Base-by-base conservation (phyloP, 2,113 vertebrate genomes). In the Scalopus aquaticus region DNA sequence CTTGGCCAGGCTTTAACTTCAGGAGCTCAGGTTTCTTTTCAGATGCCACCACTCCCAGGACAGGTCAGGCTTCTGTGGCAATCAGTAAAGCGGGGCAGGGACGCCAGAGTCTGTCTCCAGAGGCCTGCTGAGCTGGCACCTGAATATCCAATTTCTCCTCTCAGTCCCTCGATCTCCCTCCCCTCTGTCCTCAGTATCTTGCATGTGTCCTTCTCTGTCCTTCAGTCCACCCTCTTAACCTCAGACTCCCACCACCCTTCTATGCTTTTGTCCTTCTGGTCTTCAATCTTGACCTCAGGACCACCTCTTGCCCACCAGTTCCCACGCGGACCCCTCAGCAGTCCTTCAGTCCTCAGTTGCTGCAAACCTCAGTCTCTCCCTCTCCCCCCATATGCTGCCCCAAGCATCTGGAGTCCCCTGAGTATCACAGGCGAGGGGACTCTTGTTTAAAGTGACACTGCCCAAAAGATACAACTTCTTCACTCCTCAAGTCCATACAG, bases 21-120 rank as follows among this genome's bases (percentile, higher is more conserved):
- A 64, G 16, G n/a, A 56, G 91, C 70, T 82, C 42, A 0, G 83
- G 35, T 88, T 94, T 91, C 96, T 49, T 56, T 51, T 3, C 49
- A 37, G 67, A 80, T 0, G 37, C 78, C 16, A 56, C 22, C 9
- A 44, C 28, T 80, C 49, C 5, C 7, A 9, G 39, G 37, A 39
- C 70, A 32, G 80, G 93, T 78, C 94, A 93, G 11, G 97, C 97
- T 69, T 97, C 95, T 26, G 5, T 69, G n/a, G 82, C 74, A 94
- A 86, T 37, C 67, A 35, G 28, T 42, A 7, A 91, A n/a, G 96
- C 96, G 10, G 60, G 58, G 11, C 76, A n/a, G 77, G n/a, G 83
- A 96, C 51, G 91, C 96, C 28, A 10, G 81, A 49, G 37, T 81
- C 60, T 39, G 70, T 9, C 0, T 1, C 0, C 2, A 19, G 39